These are phyloP conservation scores for Scolopax mira DNA, from an alignment of 2,113 vertebrate species.

Conservation along the genomic window DNA sequence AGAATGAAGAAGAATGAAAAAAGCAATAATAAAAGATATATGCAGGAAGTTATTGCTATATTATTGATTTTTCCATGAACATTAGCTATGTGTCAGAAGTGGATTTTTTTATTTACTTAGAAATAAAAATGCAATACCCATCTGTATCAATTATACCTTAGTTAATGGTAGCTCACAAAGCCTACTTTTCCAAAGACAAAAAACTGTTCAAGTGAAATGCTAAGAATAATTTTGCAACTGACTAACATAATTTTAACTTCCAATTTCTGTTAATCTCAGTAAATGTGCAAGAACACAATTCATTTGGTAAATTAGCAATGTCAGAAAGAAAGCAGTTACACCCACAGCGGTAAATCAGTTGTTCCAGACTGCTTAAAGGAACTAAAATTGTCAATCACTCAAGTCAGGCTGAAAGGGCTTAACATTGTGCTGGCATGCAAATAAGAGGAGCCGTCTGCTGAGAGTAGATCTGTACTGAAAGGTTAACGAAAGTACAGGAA, in stretches of 20 bases:
- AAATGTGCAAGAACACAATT: conserved; percentile 40
- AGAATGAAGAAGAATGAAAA: not conserved
- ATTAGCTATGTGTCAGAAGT: not conserved
- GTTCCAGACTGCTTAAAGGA: conserved; percentile 46
- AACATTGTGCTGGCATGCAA: conserved; percentile 35
- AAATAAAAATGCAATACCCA: not conserved
- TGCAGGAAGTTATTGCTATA: not conserved
- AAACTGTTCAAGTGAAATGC: not conserved
- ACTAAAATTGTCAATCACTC: conserved; percentile 51
- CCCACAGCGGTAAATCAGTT: conserved; percentile 48
- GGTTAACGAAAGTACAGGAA: not conserved
- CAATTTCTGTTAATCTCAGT: conserved; percentile 1
- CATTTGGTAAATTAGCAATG: conserved; percentile 31
- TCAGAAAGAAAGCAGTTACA: conserved; percentile 43
- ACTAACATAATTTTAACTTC: conserved; percentile 28
- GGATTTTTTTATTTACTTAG: not conserved
- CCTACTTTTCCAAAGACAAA: not conserved
- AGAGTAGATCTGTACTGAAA: conserved; percentile 10
- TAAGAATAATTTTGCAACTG: conserved; percentile 2
- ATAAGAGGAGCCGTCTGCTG: conserved; percentile 15
- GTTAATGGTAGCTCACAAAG: not conserved
- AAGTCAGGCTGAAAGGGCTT: conserved; percentile 31
- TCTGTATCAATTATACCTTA: not conserved
- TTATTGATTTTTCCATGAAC: not conserved
- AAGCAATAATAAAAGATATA: not conserved